Percentiles rank a stretch among this genome's conserved stretches.
Conservation (phyloP, 2,888 invertebrate genomes). For the Omphaloscelis lunosa region DNA sequence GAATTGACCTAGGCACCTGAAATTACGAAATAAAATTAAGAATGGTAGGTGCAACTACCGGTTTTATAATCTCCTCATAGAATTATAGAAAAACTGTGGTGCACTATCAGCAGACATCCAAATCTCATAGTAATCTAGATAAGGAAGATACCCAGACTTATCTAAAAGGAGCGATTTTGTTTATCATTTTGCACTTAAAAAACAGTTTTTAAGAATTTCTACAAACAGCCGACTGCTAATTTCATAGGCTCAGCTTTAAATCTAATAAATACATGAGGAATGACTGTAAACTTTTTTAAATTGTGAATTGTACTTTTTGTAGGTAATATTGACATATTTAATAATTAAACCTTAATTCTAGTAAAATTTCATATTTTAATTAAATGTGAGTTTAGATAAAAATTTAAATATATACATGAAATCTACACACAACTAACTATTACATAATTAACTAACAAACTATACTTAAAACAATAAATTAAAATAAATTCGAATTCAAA, state of each 20-base stretch:
- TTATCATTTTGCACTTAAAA: slow-evolving; percentile 21
- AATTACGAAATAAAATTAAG: neutral
- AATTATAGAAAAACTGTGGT: neutral
- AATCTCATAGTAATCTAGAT: slow-evolving; percentile 29
- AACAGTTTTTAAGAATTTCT: neutral
- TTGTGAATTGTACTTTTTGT: too few species aligned
- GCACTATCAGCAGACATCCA: neutral
- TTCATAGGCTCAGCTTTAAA: neutral
- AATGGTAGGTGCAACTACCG: neutral
- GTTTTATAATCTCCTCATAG: neutral
- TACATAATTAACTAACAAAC: neutral
- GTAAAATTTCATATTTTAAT: neutral
- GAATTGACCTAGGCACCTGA: neutral
- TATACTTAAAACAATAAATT: neutral
- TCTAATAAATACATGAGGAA: neutral
- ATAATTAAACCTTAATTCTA: neutral
- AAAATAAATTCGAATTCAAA: neutral
- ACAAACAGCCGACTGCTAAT: neutral
- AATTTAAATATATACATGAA: neutral
- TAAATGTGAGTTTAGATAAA: neutral
- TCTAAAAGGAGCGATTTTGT: slow-evolving; percentile 8
- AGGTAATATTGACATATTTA: neutral
- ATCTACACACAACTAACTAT: too few species aligned
- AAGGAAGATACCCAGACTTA: neutral
- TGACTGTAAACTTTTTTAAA: too few species aligned